A percentile compares a stretch with the other conserved stretches of the same genome.
Evolutionary conservation across 2,888 invertebrate species (phyloP).

Genomic region (Eucera pruinosa): DNA sequence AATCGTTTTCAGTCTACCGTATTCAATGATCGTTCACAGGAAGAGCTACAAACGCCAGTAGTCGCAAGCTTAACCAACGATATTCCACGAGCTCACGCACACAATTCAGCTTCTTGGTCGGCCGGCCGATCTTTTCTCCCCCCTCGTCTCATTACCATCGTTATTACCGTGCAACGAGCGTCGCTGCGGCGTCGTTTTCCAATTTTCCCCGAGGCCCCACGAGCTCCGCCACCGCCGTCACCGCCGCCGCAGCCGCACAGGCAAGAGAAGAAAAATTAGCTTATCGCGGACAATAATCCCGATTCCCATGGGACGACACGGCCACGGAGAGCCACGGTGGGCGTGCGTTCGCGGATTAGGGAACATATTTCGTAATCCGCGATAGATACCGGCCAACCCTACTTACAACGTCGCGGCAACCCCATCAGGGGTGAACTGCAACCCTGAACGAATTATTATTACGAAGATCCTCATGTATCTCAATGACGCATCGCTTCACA

Average conservation of each 20-base stretch:
- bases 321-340: conserved; percentile 65
- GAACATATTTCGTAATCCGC: conserved; percentile 83
- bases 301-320: conserved; percentile 68
- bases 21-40: no score
- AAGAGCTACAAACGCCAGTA: no score
- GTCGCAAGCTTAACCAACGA: no score
- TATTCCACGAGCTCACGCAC: background rate
- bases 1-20: no score
- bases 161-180: conserved; percentile 58
- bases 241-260: no score
- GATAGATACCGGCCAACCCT: conserved; percentile 74
- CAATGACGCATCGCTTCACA: conserved; percentile 83
- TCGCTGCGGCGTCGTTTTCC: conserved; percentile 58
- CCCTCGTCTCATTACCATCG: conserved; percentile 66
- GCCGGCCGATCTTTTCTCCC: background rate
- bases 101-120: background rate
- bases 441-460: conserved; percentile 78
- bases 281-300: conserved; percentile 79
- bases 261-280: conserved; percentile 75
- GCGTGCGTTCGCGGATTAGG: conserved; percentile 79
- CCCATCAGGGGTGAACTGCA: conserved; percentile 70
- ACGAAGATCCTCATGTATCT: conserved; percentile 80
- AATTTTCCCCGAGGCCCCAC: conserved; percentile 58
- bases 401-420: conserved; percentile 65
- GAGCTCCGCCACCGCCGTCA: no score